Percentiles rank a stretch among this genome's conserved stretches.
Conservation (phyloP, 2,888 invertebrate species). For the Atherix ibis region DNA sequence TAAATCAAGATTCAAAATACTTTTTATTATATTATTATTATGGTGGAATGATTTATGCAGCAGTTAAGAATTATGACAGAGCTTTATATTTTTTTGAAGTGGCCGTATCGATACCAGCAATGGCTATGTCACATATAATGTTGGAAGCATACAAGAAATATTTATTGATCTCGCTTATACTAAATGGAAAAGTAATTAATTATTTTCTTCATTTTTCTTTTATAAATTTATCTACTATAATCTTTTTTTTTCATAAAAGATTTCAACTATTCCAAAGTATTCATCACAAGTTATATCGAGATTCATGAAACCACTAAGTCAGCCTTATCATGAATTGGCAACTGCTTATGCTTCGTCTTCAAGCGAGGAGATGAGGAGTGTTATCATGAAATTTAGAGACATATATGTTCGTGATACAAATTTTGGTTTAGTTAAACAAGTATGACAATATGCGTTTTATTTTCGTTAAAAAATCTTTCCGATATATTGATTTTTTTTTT, state of each 20-base stretch:
- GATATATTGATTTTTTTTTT: background rate
- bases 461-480: background rate
- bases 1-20: constrained; percentile 44
- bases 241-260: constrained; percentile 26
- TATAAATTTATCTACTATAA: no score
- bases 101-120: constrained; percentile 85
- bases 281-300: constrained; percentile 77
- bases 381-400: constrained; percentile 65
- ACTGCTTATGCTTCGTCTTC: constrained; percentile 63
- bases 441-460: constrained; percentile 16
- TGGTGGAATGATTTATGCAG: constrained; percentile 93
- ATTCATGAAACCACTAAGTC: constrained; percentile 70
- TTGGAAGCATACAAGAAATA: constrained; percentile 95
- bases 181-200: constrained; percentile 67
- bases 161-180: constrained; percentile 76
- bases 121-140: constrained; percentile 93
- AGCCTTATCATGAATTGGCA: constrained; percentile 77
- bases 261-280: constrained; percentile 67
- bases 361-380: constrained; percentile 49
- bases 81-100: constrained; percentile 94
- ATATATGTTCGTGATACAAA: constrained; percentile 63
- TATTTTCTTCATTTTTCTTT: background rate
- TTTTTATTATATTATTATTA: constrained; percentile 93
- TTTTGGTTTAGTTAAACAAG: constrained; percentile 63
- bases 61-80: constrained; percentile 80